These are phyloP conservation scores for Phylloscopus trochilus DNA, from an alignment of 2,113 vertebrate species.

Conservation along the genomic window DNA sequence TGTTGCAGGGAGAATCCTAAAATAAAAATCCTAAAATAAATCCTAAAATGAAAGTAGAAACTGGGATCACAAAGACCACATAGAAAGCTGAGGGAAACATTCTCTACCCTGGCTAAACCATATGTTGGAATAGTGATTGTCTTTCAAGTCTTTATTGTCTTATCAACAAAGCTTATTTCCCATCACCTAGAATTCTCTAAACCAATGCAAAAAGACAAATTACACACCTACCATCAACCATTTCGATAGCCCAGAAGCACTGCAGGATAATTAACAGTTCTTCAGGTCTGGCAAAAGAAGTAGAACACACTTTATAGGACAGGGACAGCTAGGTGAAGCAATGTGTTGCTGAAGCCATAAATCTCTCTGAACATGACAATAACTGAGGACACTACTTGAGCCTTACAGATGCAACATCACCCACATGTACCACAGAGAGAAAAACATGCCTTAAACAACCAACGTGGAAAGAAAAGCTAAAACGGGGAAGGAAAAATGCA, in stretches of 20 bases:
- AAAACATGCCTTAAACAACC: neutral
- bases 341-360: neutral
- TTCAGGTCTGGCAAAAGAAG: constrained; percentile 52
- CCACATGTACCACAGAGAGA: neutral
- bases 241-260: constrained; percentile 54
- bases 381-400: neutral
- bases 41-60: neutral
- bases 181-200: constrained; percentile 29
- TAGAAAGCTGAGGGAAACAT: neutral
- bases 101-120: neutral
- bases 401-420: neutral
- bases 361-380: neutral
- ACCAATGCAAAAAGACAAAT: constrained; percentile 52
- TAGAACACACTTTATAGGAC: constrained; percentile 45
- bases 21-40: neutral
- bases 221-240: constrained; percentile 57
- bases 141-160: neutral
- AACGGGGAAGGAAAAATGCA: neutral
- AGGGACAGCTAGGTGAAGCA: constrained; percentile 5
- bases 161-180: neutral
- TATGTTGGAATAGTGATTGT: neutral
- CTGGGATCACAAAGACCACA: neutral
- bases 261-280: constrained; percentile 52
- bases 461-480: neutral
- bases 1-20: neutral